Percentiles rank a stretch among this genome's conserved stretches.
These are phyloP conservation scores for Sogatella furcifera DNA, from an alignment of 1,140 invertebrate species.

Conservation along the genomic window DNA sequence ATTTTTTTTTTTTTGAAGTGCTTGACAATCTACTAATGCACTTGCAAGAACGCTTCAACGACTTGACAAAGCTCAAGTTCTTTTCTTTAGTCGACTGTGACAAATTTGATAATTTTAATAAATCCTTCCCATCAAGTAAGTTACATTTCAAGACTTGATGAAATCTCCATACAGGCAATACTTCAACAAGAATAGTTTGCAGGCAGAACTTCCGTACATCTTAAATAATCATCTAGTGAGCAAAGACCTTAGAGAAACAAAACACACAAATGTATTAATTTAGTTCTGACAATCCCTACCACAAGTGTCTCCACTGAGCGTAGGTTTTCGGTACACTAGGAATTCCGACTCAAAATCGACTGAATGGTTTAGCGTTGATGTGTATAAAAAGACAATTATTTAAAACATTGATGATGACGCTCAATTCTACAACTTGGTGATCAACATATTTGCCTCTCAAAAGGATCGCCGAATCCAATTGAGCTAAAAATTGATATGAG, in stretches of 20 bases:
- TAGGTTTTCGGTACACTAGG: constrained; percentile 5
- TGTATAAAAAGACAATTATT: not conserved
- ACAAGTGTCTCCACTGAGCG: not conserved
- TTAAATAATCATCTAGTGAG: too few species aligned
- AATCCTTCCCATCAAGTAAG: not conserved
- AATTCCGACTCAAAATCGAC: constrained; percentile 8
- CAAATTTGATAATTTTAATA: too few species aligned
- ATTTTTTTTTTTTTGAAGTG: constrained; percentile 3
- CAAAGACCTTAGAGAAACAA: too few species aligned
- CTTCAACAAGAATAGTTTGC: constrained; percentile 6
- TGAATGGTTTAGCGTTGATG: constrained; percentile 2
- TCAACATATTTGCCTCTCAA: too few species aligned
- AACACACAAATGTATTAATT: too few species aligned
- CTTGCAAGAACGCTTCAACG: not conserved
- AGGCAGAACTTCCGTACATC: not conserved
- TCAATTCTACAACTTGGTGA: too few species aligned
- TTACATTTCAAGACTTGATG: not conserved
- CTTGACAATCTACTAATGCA: constrained; percentile 1
- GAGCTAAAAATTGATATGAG: too few species aligned
- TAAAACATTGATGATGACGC: too few species aligned
- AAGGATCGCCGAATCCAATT: too few species aligned
- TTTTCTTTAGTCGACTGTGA: too few species aligned
- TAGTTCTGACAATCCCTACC: too few species aligned
- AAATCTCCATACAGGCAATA: not conserved
- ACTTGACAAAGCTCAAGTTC: not conserved